phyloP scores from a whole-genome alignment of 2,797 vertebrate genomes.

The Macrochelys suwanniensis region DNA sequence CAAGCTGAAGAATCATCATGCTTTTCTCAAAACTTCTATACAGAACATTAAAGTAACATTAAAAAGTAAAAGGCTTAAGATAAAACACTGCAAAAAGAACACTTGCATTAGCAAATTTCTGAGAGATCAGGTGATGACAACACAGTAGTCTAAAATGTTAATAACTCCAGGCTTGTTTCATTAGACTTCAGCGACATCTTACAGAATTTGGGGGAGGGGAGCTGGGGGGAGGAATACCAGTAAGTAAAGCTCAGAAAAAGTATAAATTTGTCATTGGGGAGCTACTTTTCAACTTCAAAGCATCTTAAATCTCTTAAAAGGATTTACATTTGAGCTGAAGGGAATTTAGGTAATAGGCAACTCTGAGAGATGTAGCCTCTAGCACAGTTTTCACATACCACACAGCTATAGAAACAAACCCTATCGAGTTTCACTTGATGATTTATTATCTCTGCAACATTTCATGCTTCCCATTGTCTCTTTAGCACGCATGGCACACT shows the following conservation, averaged over 20 bases:
- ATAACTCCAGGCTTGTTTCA: conserved; percentile 51
- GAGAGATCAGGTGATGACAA: conserved; percentile 22
- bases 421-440: conserved; percentile 56
- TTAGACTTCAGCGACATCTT: background rate
- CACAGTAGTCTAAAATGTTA: conserved; percentile 14
- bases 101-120: conserved; percentile 38
- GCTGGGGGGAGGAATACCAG: conserved; percentile 34
- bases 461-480: conserved; percentile 42
- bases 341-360: conserved; percentile 73
- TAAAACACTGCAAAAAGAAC: conserved; percentile 56
- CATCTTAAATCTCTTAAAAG: conserved; percentile 64
- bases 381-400: conserved; percentile 55
- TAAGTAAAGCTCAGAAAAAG: conserved; percentile 38
- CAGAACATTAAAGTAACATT: conserved; percentile 29
- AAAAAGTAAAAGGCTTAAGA: conserved; percentile 18
- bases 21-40: background rate
- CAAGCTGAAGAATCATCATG: background rate
- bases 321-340: conserved; percentile 76
- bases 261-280: conserved; percentile 72
- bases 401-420: conserved; percentile 50
- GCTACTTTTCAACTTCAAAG: conserved; percentile 61
- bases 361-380: conserved; percentile 71
- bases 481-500: conserved; percentile 29
- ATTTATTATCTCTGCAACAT: conserved; percentile 61
- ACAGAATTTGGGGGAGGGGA: conserved; percentile 25